A percentile compares a stretch with the other conserved stretches of the same genome.
Conservation (phyloP, 2,797 vertebrate species). For the Mycteria americana region DNA sequence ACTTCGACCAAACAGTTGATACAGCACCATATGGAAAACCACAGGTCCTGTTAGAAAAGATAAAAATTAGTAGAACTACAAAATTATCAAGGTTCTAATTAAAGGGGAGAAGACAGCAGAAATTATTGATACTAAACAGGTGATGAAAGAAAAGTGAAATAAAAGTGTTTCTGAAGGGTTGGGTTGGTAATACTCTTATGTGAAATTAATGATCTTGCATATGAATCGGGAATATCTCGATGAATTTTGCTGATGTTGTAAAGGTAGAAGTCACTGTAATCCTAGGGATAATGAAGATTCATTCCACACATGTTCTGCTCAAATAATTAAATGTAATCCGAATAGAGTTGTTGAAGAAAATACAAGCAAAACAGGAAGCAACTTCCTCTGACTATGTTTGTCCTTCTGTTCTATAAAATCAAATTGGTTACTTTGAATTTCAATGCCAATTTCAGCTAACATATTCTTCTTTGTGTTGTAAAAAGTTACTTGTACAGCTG, state of each 20-base stretch:
- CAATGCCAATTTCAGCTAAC: neutral
- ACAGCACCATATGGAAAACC: neutral
- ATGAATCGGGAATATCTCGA: neutral
- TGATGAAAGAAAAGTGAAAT: neutral
- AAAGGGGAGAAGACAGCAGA: neutral
- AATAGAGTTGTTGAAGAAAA: neutral
- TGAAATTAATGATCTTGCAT: neutral
- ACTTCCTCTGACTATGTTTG: neutral
- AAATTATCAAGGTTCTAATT: neutral
- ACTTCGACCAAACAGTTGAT: neutral
- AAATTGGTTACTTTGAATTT: neutral
- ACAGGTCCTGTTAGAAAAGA: neutral
- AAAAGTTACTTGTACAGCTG: neutral
- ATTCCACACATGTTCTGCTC: neutral
- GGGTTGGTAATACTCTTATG: neutral
- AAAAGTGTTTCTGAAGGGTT: neutral
- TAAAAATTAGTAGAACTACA: neutral
- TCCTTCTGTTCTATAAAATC: neutral
- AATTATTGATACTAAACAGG: neutral
- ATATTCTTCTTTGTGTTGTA: neutral
- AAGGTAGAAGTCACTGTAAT: neutral
- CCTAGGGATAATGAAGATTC: neutral
- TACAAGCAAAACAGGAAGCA: neutral
- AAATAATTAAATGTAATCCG: neutral
- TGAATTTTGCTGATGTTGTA: neutral